Evolutionary conservation across 2,113 vertebrate genomes (phyloP), one percentile per base, ranked within the genome.

Genomic region (Sceloporus undulatus): DNA sequence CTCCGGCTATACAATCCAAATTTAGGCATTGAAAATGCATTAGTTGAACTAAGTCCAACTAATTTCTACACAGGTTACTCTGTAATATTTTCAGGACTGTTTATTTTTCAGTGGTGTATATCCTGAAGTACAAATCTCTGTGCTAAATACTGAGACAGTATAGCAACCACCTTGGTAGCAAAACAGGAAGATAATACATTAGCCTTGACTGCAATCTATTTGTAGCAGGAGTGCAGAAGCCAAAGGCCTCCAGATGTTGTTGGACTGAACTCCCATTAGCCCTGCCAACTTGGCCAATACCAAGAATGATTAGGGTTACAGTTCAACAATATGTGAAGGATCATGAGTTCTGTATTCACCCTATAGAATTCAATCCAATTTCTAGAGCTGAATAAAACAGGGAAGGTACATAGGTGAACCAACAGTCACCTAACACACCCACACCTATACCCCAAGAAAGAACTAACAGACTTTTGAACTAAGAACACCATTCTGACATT

Each of bases 401-500:
- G 34, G 34, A 38, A 4, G 7, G 16, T 19, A 19, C 18, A 6
- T 38, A n/a, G 13, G 29, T 74, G 34, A 38, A 19, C 16, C 14
- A 40, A 40, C 29, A 87, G n/a, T 10, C 34, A 34, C 19, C 18
- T 16, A 40, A 75, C 18, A 34, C 34, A 75, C 56, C 83, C 29
- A 73, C 34, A 79, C n/a, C 29, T 0, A 2, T 68, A 88, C 40
- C 90, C 93, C 92, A 68, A 42, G 1, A 27, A 48, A 74, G 34
- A 65, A 48, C 34, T 34, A 27, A 13, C 23, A 5, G 62, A 89
- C 2, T 73, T 48, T 42, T 10, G 92, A 95, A 91, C 92, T 91
- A 93, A 42, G 83, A 56, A 1, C 87, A 91, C 88, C 91, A 92
- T 85, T 86, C 27, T 1, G 91, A 88, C 88, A 77, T 77, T 88